Conservation (phyloP, 30 jellyfish, hydroid and myxozoan species). For the Catostylus mosaicus region DNA sequence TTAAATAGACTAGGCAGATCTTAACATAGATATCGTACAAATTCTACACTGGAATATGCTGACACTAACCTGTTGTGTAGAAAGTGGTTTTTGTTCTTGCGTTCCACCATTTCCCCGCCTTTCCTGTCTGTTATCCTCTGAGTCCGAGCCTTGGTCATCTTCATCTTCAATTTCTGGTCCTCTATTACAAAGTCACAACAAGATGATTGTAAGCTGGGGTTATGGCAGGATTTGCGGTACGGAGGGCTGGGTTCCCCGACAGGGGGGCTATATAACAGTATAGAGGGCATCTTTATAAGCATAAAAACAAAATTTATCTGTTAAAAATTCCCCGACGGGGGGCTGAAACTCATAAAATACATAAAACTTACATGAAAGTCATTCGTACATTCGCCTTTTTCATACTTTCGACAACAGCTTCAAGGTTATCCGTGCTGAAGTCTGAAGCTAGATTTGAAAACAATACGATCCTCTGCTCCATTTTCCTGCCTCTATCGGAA, state of each 20-base stretch:
- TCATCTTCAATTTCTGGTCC: constrained; percentile 88
- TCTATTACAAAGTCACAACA: constrained; percentile 2
- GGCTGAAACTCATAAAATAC: too few relatives aligned
- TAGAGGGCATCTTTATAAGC: too few relatives aligned
- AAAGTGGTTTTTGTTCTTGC: neutral
- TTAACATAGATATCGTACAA: too few relatives aligned
- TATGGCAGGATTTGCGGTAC: neutral
- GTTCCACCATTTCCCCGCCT: neutral
- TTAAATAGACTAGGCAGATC: too few relatives aligned
- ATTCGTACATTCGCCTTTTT: constrained; percentile 66
- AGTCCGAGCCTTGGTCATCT: constrained; percentile 30
- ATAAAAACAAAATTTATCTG: too few relatives aligned
- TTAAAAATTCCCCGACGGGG: too few relatives aligned
- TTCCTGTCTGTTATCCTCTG: neutral
- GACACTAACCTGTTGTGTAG: neutral
- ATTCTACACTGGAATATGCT: too few relatives aligned
- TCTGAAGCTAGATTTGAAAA: constrained; percentile 78
- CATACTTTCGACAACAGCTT: constrained; percentile 60
- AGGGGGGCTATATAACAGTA: too few relatives aligned
- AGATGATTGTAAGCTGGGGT: neutral
- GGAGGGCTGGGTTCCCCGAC: too few relatives aligned
- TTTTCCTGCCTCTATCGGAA: constrained; percentile 79
- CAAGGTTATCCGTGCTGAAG: constrained; percentile 70
- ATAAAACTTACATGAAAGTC: constrained; percentile 83
- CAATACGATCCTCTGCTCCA: constrained; percentile 73